Percentiles rank a stretch among this genome's conserved stretches.
phyloP scores from a whole-genome alignment of 2,797 vertebrate genomes.

The Pangasius macronema region DNA sequence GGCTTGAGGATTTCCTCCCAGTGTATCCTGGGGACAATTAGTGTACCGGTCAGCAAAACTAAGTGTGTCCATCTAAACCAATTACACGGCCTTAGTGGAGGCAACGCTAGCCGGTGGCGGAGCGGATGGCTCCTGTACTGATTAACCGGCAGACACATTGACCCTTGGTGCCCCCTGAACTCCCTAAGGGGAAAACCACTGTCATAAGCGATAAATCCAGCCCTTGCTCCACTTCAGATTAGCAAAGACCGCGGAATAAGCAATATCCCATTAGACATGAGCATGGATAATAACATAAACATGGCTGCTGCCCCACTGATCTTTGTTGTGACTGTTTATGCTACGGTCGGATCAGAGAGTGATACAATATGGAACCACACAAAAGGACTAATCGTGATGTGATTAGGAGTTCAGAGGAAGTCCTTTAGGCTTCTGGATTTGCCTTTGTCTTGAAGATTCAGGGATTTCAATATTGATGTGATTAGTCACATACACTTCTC shows the following conservation, averaged over 20 bases:
- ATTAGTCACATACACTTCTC: constrained; percentile 34
- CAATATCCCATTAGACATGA: constrained; percentile 53
- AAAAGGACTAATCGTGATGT: constrained; percentile 39
- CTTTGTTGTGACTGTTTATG: constrained; percentile 40
- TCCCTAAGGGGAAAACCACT: constrained; percentile 56
- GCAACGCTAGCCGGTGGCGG: constrained; percentile 49
- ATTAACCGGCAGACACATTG: constrained; percentile 64
- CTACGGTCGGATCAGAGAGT: constrained; percentile 21
- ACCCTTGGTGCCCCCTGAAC: constrained; percentile 55
- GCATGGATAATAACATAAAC: constrained; percentile 48
- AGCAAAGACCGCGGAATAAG: constrained; percentile 39
- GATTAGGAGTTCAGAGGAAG: constrained; percentile 39
- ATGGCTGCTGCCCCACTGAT: constrained; percentile 44
- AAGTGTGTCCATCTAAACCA: constrained; percentile 61
- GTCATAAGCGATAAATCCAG: constrained; percentile 60
- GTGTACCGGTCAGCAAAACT: constrained; percentile 54
- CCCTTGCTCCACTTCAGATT: constrained; percentile 43
- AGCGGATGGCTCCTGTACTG: constrained; percentile 58
- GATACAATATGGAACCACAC: constrained; percentile 23
- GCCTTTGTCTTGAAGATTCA: constrained; percentile 23
- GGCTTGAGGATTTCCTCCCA: constrained; percentile 45
- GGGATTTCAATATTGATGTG: constrained; percentile 29
- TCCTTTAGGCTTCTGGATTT: constrained; percentile 30
- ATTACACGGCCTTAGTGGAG: constrained; percentile 55
- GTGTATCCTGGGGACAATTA: constrained; percentile 56